Evolutionary conservation across 2,113 vertebrate species (phyloP).

Genomic region (Lampris incognitus): DNA sequence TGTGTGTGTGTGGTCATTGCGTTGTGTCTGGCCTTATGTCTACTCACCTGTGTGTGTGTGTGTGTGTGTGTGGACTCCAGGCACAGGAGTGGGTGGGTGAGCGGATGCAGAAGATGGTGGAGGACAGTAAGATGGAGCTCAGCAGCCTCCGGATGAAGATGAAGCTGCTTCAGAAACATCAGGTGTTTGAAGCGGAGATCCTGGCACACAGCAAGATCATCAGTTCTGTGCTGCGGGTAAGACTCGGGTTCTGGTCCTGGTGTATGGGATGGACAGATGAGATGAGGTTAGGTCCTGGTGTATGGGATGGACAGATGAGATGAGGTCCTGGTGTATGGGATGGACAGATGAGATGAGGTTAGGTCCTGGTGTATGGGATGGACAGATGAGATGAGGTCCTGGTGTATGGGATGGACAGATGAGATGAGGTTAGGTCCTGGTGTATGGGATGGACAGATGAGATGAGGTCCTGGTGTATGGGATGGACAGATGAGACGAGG

Average conservation of each 20-base stretch:
- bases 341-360: no score
- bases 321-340: no score
- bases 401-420: no score
- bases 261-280: background rate
- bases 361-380: no score
- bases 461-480: no score
- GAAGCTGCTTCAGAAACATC: slow-evolving; percentile 88
- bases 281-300: background rate
- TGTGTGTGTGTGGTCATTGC: background rate
- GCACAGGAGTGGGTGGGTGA: slow-evolving; percentile 89
- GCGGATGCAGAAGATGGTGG: slow-evolving; percentile 84
- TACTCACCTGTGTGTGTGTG: background rate
- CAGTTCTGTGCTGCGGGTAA: slow-evolving; percentile 81
- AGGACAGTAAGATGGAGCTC: slow-evolving; percentile 80
- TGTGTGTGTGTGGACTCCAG: slow-evolving; percentile 64
- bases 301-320: background rate
- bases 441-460: no score
- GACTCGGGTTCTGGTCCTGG: background rate
- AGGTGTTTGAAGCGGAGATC: slow-evolving; percentile 91
- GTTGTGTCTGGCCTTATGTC: no score
- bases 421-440: no score
- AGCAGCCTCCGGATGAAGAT: slow-evolving; percentile 83
- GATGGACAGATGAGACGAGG: no score
- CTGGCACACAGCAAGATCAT: slow-evolving; percentile 85
- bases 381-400: no score